Conservation (phyloP, 2,797 vertebrate genomes). For the Coilia nasus region DNA sequence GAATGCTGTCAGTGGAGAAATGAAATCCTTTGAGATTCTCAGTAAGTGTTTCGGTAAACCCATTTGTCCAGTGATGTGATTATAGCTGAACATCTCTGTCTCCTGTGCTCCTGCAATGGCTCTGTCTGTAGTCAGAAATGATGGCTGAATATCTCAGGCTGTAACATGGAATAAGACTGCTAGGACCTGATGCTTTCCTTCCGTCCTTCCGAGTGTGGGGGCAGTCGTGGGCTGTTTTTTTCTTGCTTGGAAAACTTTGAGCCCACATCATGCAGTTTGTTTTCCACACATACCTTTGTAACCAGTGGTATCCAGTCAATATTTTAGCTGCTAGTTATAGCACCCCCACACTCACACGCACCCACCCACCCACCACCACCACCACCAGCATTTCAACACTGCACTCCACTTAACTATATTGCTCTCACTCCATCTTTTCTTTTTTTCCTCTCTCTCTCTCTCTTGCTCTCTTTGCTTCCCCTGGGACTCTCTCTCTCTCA, state of each 20-base stretch:
- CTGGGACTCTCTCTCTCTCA: neutral
- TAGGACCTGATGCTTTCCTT: neutral
- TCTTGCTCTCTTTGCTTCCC: slow-evolving; percentile 3
- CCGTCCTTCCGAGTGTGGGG: neutral
- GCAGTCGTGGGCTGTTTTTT: neutral
- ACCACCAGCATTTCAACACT: neutral
- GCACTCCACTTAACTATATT: neutral
- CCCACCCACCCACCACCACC: neutral
- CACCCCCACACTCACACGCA: too few relatives aligned
- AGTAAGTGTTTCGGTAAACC: slow-evolving; percentile 25
- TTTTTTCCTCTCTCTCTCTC: slow-evolving; percentile 27
- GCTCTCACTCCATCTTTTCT: neutral
- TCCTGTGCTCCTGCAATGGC: neutral
- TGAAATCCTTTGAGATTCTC: slow-evolving; percentile 8
- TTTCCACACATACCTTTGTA: neutral
- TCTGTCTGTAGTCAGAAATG: neutral
- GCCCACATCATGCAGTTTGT: neutral
- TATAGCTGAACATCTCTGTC: slow-evolving; percentile 13
- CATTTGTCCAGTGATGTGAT: slow-evolving; percentile 19
- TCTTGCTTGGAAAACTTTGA: neutral
- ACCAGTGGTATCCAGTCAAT: neutral
- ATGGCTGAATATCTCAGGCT: slow-evolving; percentile 1
- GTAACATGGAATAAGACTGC: neutral
- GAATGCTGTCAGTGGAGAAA: slow-evolving; percentile 16
- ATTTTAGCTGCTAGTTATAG: neutral